Evolutionary conservation across 2,888 invertebrate genomes (phyloP), one percentile per base, ranked within the genome.

Genomic region (Callimorpha dominula): DNA sequence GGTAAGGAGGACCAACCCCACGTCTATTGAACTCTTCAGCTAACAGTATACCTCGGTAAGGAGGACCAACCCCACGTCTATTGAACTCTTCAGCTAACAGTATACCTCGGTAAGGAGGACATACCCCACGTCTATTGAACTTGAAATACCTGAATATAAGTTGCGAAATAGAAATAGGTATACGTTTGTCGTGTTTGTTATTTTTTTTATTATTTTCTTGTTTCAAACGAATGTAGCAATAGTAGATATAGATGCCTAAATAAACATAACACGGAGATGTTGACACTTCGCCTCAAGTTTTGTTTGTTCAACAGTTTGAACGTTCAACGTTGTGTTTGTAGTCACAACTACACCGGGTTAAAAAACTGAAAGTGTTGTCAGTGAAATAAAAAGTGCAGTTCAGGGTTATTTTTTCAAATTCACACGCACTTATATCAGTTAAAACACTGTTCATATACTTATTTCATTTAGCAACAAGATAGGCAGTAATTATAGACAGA

Each of bases 261-360:
- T 46, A 63, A 69, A 69, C 63, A 69, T 46, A 17, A 63, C n/a
- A 50, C 50, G n/a, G 9, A n/a, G 40, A 40, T 40, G 69, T 52
- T 69, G 63, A 42, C 63, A 57, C 43, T 20, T n/a, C 17, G 60
- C 12, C 4, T 4, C 8, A n/a, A n/a, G 60, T 2, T 12, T n/a
- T 50, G 69, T 52, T 63, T 63, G 63, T 5, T 69, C 50, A 42
- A 42, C 63, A 42, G 68, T 69, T 63, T 49, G 68, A 40, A 50
- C 60, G 1, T 54, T 43, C 9, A 50, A 49, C 60, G 8, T 63
- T 42, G 63, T 69, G 40, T 68, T 62, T 68, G 49, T 0, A 62
- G 15, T 11, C 17, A 31, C 20, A 50, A 54, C 54, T 67, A 67
- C 54, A 69, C 20, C 20, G 46, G 20, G 17, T 31, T 63, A 20